Conservation (phyloP, 2,888 invertebrate genomes). For the Mesorhabditis spiculigera region DNA sequence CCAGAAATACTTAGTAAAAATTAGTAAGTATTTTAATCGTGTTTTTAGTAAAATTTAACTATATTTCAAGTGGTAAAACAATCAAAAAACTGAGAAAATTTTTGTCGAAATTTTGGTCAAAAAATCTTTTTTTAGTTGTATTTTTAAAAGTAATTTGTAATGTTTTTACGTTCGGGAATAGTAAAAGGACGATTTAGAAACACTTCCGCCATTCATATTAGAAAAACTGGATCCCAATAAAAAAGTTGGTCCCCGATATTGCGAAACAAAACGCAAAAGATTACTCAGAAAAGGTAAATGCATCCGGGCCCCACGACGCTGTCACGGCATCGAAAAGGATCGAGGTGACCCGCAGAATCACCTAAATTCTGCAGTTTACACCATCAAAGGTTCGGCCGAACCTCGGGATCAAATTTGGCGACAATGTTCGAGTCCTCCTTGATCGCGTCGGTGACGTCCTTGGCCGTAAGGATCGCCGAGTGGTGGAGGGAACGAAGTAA, state of each 20-base stretch:
- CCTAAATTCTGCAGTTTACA: slow-evolving; percentile 20
- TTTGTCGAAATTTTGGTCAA: not conserved
- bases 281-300: slow-evolving; percentile 21
- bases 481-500: slow-evolving; percentile 24
- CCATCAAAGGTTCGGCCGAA: slow-evolving; percentile 7
- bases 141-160: not conserved
- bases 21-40: too few relatives aligned
- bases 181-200: not conserved
- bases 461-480: slow-evolving; percentile 26
- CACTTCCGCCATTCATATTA: not conserved
- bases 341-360: slow-evolving; percentile 16
- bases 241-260: not conserved
- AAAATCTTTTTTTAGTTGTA: not conserved
- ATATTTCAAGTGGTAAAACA: too few relatives aligned
- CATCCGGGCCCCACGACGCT: slow-evolving; percentile 25
- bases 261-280: not conserved
- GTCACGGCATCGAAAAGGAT: slow-evolving; percentile 29
- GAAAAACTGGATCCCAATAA: too few relatives aligned
- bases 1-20: too few relatives aligned
- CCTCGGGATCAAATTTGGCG: not conserved
- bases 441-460: slow-evolving; percentile 17
- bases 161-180: not conserved
- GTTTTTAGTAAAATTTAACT: too few relatives aligned
- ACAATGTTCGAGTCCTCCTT: slow-evolving; percentile 5
- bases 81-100: not conserved